phyloP scores from a whole-genome alignment of 2,113 vertebrate genomes.

The Neodontobutis hainanensis region DNA sequence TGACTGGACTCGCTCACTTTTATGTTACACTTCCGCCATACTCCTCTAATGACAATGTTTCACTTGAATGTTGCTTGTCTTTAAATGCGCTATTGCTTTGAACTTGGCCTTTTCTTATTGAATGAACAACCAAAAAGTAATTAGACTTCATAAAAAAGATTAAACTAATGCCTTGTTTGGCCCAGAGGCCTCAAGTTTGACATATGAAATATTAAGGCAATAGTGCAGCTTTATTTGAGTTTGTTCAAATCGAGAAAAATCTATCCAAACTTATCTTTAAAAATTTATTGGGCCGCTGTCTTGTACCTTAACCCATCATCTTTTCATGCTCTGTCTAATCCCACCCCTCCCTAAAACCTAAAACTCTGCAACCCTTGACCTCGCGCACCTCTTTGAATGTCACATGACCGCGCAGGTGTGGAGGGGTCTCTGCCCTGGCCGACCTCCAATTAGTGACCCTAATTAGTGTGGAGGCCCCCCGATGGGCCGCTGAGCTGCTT shows the following conservation, averaged over 20 bases:
- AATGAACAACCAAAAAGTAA: no score
- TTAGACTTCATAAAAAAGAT: no score
- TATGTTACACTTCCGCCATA: conserved; percentile 13
- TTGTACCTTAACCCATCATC: conserved; percentile 14
- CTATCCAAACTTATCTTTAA: neutral
- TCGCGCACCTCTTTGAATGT: conserved; percentile 76
- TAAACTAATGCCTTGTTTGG: no score
- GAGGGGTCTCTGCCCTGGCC: conserved; percentile 75
- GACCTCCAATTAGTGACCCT: conserved; percentile 82
- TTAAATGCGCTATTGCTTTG: no score
- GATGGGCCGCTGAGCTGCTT: conserved; percentile 78
- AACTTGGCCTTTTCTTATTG: no score
- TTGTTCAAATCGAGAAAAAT: no score
- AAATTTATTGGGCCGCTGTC: neutral
- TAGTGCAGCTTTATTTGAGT: no score
- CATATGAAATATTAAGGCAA: no score
- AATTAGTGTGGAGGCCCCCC: conserved; percentile 79
- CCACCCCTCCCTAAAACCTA: conserved; percentile 24
- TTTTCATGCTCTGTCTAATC: conserved; percentile 54
- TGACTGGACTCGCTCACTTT: conserved; percentile 35
- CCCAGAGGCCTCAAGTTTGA: no score
- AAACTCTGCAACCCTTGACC: conserved; percentile 67
- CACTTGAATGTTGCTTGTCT: no score
- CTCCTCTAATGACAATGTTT: neutral
- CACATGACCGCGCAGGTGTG: conserved; percentile 84